Conservation (phyloP, 2,888 invertebrate genomes). For the Tenthredo amoena region DNA sequence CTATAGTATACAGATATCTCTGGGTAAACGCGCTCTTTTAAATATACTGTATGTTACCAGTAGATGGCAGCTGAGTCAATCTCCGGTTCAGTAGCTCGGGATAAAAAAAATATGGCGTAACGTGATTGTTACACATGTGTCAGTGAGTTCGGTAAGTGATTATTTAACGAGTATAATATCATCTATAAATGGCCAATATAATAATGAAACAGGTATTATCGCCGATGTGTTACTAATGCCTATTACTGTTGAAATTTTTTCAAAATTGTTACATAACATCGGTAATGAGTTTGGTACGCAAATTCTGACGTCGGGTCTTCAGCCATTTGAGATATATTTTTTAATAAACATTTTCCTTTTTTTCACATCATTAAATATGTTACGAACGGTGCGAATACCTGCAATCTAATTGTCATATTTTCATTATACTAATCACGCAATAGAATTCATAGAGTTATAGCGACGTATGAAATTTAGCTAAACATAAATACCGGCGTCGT, state of each 20-base stretch:
- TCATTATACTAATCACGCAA: not conserved
- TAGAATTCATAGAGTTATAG: not conserved
- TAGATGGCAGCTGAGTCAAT: slow-evolving; percentile 1
- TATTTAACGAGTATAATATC: slow-evolving; percentile 42
- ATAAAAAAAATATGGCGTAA: slow-evolving; percentile 72
- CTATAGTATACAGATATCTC: not conserved
- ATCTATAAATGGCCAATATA: not conserved
- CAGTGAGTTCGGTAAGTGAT: slow-evolving; percentile 71
- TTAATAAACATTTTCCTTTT: slow-evolving; percentile 50
- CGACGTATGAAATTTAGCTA: not conserved
- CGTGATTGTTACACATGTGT: slow-evolving; percentile 73
- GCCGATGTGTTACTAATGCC: slow-evolving; percentile 13
- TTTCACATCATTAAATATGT: slow-evolving; percentile 18
- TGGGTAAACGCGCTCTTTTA: slow-evolving; percentile 4
- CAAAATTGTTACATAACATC: slow-evolving; percentile 50
- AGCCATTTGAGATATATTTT: slow-evolving; percentile 61
- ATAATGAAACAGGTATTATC: slow-evolving; percentile 24
- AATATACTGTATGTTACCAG: not conserved
- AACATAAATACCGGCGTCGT: slow-evolving; percentile 35
- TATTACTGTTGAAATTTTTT: slow-evolving; percentile 19
- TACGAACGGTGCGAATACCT: not conserved
- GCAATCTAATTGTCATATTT: not conserved
- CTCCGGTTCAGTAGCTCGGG: slow-evolving; percentile 25
- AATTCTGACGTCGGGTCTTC: slow-evolving; percentile 60
- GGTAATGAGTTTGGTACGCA: slow-evolving; percentile 52